Conservation (phyloP, 1,140 invertebrate genomes). For the Leguminivora glycinivorella region DNA sequence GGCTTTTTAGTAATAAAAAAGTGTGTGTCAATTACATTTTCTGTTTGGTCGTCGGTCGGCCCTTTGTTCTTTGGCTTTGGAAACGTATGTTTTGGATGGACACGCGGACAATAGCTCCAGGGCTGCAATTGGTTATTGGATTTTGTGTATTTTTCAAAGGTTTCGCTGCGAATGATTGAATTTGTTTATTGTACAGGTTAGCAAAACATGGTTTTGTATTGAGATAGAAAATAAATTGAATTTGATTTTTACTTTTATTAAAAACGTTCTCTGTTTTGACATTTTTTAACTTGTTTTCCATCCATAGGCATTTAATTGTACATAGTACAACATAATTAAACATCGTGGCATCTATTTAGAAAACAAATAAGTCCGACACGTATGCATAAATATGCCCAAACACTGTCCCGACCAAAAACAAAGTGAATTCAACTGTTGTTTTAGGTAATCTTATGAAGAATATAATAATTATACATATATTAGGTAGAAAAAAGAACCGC, state of each 20-base stretch:
- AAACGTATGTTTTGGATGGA: constrained; percentile 24
- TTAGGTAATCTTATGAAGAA: no score
- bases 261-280: not conserved
- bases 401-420: no score
- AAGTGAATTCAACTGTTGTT: no score
- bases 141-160: constrained; percentile 18
- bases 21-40: constrained; percentile 58
- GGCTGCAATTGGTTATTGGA: constrained; percentile 8
- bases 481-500: no score
- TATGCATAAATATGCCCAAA: no score
- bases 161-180: constrained; percentile 7
- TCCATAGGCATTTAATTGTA: no score
- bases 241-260: not conserved
- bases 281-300: not conserved
- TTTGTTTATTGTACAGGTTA: not conserved
- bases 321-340: no score
- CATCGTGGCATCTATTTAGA: no score
- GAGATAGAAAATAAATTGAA: not conserved
- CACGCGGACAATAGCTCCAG: constrained; percentile 12
- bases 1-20: constrained; percentile 47
- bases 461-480: no score
- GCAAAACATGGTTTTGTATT: not conserved
- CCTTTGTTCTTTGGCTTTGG: constrained; percentile 22
- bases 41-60: constrained; percentile 37
- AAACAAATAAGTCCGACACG: no score